A percentile compares a stretch with the other conserved stretches of the same genome.
Evolutionary conservation across 1,140 invertebrate species (phyloP).

Genomic region (Araneus ventricosus): DNA sequence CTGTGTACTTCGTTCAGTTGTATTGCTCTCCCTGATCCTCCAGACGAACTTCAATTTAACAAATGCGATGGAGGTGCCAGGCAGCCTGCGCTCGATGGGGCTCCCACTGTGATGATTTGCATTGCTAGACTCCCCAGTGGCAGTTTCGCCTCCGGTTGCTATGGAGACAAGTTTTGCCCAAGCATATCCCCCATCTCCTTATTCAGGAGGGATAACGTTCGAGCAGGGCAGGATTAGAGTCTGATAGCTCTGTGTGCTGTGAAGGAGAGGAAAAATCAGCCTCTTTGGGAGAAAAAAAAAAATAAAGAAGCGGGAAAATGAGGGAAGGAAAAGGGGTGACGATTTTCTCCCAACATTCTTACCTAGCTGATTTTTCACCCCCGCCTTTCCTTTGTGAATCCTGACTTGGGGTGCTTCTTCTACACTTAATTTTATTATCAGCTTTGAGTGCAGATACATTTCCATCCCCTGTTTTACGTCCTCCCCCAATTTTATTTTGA

Average conservation of each 20-base stretch:
- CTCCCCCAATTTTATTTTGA: conserved; percentile 8
- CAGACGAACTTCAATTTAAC: conserved; percentile 58
- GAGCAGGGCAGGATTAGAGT: conserved; percentile 21
- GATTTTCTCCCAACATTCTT: conserved; percentile 56
- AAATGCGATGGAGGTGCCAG: conserved; percentile 54
- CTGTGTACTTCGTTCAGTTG: no score
- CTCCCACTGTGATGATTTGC: conserved; percentile 65
- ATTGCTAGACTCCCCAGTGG: conserved; percentile 65
- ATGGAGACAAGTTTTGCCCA: conserved; percentile 42
- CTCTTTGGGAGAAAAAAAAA: conserved; percentile 16
- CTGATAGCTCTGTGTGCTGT: conserved; percentile 13
- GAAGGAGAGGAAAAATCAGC: conserved; percentile 18
- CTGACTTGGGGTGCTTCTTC: conserved; percentile 73
- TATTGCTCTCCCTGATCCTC: background rate
- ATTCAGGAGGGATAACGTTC: conserved; percentile 12
- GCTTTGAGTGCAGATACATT: conserved; percentile 73
- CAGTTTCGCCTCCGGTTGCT: conserved; percentile 65
- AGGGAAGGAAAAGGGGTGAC: conserved; percentile 64
- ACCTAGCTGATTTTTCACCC: background rate
- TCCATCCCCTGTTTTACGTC: background rate
- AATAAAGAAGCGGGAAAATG: conserved; percentile 45
- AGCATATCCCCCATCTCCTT: background rate
- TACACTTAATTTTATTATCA: conserved; percentile 73
- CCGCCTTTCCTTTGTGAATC: conserved; percentile 60
- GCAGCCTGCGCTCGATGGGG: background rate